phyloP scores from a whole-genome alignment of 1,140 invertebrate species.

The Eueides isabella region DNA sequence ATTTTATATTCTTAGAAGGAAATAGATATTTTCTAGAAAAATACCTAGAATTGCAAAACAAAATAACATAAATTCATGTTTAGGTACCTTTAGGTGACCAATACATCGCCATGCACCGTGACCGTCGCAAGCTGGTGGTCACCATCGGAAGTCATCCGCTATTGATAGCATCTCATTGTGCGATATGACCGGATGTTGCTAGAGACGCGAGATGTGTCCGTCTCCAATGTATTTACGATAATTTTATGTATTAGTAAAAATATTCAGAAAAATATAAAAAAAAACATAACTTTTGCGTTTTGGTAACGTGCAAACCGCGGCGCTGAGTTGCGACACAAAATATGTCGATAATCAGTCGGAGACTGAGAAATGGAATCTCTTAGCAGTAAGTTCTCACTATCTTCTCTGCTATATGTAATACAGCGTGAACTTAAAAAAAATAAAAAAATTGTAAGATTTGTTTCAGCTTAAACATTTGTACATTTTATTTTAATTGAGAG shows the following conservation, averaged over 20 bases:
- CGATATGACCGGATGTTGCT: conserved; percentile 75
- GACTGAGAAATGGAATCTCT: no score
- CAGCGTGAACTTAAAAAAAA: no score
- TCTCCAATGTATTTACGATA: conserved; percentile 46
- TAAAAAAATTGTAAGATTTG: no score
- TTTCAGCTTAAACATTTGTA: no score
- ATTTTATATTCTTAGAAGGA: not conserved
- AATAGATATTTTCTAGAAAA: not conserved
- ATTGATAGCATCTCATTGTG: conserved; percentile 81
- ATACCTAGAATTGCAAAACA: not conserved
- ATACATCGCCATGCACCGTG: conserved; percentile 54
- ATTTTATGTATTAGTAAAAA: not conserved
- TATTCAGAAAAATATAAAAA: not conserved
- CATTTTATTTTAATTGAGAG: no score
- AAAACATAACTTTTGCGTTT: no score
- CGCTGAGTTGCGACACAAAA: no score
- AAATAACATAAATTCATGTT: not conserved
- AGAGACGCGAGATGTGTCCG: conserved; percentile 62
- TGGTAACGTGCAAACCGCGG: no score
- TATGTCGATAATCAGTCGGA: no score
- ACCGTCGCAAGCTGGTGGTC: conserved; percentile 73
- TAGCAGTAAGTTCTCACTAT: no score
- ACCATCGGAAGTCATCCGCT: conserved; percentile 73
- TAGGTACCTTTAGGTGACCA: conserved; percentile 28
- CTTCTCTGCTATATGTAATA: no score